These are phyloP conservation scores for Diabrotica undecimpunctata DNA, from an alignment of 1,140 invertebrate species.

Conservation along the genomic window DNA sequence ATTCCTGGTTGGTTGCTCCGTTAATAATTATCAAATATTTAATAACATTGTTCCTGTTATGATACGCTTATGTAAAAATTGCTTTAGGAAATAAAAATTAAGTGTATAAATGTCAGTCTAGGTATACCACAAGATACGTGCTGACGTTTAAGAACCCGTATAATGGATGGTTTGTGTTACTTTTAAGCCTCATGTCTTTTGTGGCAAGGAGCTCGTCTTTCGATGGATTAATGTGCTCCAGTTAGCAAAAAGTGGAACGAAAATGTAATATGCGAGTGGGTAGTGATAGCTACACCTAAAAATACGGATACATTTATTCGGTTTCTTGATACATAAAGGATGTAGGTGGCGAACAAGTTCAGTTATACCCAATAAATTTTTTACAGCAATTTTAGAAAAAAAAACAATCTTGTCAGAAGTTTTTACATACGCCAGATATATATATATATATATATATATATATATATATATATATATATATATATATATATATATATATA, in stretches of 20 bases:
- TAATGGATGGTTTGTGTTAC: constrained; percentile 2
- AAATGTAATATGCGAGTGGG: neutral
- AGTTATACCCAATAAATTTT: too few relatives aligned
- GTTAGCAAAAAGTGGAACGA: neutral
- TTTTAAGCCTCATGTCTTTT: neutral
- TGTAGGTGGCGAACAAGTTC: too few relatives aligned
- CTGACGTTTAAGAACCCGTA: constrained; percentile 1
- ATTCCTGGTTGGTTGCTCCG: constrained; percentile 1
- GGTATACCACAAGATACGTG: constrained; percentile 1
- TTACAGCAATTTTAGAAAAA: too few relatives aligned
- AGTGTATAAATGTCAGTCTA: neutral
- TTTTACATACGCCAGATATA: too few relatives aligned
- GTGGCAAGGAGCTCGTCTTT: neutral
- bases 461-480: too few relatives aligned
- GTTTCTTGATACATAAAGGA: too few relatives aligned
- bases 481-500: too few relatives aligned
- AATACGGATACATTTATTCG: too few relatives aligned
- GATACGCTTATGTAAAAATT: neutral
- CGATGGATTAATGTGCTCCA: neutral
- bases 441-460: too few relatives aligned
- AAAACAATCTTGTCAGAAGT: too few relatives aligned
- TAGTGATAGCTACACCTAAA: too few relatives aligned
- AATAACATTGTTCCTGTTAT: neutral
- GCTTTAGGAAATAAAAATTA: neutral
- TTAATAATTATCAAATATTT: too few relatives aligned